Evolutionary conservation across 2,113 vertebrate species (phyloP), one percentile per base, ranked within the genome.

Genomic region (Dryoscopus gambensis): DNA sequence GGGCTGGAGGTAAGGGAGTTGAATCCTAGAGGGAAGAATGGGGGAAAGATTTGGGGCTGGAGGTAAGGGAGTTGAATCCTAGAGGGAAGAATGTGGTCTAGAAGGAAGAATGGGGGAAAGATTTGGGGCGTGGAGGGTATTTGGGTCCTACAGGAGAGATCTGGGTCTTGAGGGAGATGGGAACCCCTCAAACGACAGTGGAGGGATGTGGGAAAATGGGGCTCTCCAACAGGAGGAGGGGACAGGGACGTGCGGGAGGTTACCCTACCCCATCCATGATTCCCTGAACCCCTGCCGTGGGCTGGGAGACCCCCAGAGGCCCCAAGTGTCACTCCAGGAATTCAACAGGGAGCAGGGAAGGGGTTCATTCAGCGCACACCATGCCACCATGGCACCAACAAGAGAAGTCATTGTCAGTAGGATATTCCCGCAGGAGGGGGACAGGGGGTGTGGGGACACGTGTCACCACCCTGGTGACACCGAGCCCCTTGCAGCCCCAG

Each of bases 241-340:
- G 11, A 22, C 1, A 1, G 16, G 17, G 6, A 2, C 5, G 31
- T 39, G 27, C 40, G 30, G 24, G 31, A 24, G 33, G 17, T 12
- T 17, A 31, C 21, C 30, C 53, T 53, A 15, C 35, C 28, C 33
- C 31, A 44, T 13, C 90, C n/a, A 3, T 15, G 21, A 39, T 13
- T 12, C 15, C 19, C 9, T 28, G 37, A 16, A 39, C 22, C 5
- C 18, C 21, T 53, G 25, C 33, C 0, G 0, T 7, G 49, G 40
- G 33, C 24, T 22, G 9, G 39, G 30, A 80, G 28, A 15, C 8
- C 40, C 5, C 18, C 62, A 53, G n/a, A 33, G 16, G 3, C 14
- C 8, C 20, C 3, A 25, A 30, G 68, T 62, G 52, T 22, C 27
- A 44, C 39, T 62, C 31, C 42, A 47, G 78, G 85, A 90, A 93